Base-by-base conservation (phyloP, 2,113 vertebrate genomes). In the Sardina pilchardus region DNA sequence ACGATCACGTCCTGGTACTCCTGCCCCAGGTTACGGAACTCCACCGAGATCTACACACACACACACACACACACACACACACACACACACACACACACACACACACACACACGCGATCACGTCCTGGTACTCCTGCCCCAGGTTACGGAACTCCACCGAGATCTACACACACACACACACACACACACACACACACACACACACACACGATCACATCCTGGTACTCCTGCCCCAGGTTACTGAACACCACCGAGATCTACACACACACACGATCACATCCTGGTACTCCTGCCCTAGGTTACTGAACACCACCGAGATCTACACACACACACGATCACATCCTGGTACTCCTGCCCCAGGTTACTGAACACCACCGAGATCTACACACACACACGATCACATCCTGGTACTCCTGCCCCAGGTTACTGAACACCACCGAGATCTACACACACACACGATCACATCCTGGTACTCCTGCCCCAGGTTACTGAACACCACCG, bases 291-390 rank as follows among this genome's bases (percentile, higher is more conserved):
- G 93, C 17, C 96, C 96, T 50, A 99, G 93, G 81, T 97, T 99
- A 88, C 97, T 94, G 92, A 99, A 99, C 88, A 99, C 98, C 83
- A 96, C 90, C 36, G 98, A 99, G 91, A 99, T 99, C 98, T 99
- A 92, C 3, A 91, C 36, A 59, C 12, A 81, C 50, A 19, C 0
- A 94, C 95, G 88, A 99, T 99, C 91, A 99, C 97, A 0, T 96
- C 96, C 90, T 91, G 97, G 88, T 99, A 99, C 82, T 97, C 95
- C 86, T 95, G 93, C 17, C 96, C 96, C 53, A 99, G 93, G 81
- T 97, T 99, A 88, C 97, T 94, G 92, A 99, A 99, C 88, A 99
- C 98, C 83, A 96, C 90, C 36, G 98, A 99, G 91, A 99, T 99
- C 98, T 99, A 92, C 3, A 91, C 36, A 59, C 12, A 81, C 50